phyloP scores from a whole-genome alignment of 2,797 vertebrate species.

The Chelidonichthys spinosus region DNA sequence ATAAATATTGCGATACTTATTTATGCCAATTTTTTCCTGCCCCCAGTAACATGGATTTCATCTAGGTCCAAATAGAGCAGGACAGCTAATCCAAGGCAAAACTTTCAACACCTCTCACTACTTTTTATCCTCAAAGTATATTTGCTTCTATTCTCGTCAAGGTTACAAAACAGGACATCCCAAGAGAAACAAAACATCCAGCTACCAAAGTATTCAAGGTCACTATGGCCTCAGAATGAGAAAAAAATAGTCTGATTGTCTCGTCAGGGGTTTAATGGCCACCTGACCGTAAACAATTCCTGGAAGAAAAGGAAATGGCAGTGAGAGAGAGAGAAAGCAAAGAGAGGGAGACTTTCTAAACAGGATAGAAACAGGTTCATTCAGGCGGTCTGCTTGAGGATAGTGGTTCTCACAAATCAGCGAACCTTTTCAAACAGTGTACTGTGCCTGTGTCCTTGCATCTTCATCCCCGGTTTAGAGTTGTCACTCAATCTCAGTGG shows the following conservation, averaged over 20 bases:
- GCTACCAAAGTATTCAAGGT: slow-evolving; percentile 37
- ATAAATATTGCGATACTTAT: background rate
- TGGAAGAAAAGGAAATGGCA: slow-evolving; percentile 70
- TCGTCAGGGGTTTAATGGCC: slow-evolving; percentile 13
- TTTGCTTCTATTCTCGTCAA: slow-evolving; percentile 32
- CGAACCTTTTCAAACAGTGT: background rate
- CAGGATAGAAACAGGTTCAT: background rate
- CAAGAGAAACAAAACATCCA: slow-evolving; percentile 44
- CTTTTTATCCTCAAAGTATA: slow-evolving; percentile 11
- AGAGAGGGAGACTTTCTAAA: background rate
- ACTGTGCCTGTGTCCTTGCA: background rate
- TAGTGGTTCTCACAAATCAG: background rate
- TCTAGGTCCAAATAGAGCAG: background rate
- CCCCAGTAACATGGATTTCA: background rate
- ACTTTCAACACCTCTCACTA: background rate
- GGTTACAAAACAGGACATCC: slow-evolving; percentile 56
- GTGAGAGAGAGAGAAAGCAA: background rate
- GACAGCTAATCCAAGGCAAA: background rate
- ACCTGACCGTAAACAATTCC: slow-evolving; percentile 58
- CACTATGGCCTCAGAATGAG: slow-evolving; percentile 22
- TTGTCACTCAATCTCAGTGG: background rate
- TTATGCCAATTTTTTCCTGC: background rate
- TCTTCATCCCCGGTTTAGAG: background rate
- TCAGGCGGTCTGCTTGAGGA: background rate
- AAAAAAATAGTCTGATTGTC: slow-evolving; percentile 40